These are phyloP conservation scores for Apistogramma diplotaenia DNA, from an alignment of 2,113 vertebrate species.

Conservation along the genomic window DNA sequence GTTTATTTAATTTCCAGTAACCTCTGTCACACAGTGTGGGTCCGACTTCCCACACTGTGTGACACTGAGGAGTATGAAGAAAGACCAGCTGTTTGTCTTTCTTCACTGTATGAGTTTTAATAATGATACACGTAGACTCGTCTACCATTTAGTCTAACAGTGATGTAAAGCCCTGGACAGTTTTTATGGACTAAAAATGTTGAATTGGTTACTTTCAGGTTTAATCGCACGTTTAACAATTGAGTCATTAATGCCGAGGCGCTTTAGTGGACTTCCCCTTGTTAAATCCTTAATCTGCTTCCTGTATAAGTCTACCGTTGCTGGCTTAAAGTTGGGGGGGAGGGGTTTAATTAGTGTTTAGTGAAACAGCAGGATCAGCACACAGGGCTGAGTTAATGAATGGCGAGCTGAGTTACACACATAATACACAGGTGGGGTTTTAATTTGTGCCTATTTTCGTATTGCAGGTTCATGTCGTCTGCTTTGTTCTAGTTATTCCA, in stretches of 20 bases:
- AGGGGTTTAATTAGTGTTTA: slow-evolving; percentile 63
- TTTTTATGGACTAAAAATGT: slow-evolving; percentile 17
- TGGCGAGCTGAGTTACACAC: slow-evolving; percentile 5
- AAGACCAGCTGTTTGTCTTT: not conserved
- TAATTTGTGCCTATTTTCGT: not conserved
- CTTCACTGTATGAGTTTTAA: not conserved
- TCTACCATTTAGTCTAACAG: not conserved
- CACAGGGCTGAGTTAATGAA: not conserved
- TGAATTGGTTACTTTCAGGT: slow-evolving; percentile 51
- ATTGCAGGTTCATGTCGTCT: not conserved
- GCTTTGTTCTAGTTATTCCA: not conserved
- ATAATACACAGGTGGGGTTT: not conserved
- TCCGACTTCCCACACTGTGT: not conserved
- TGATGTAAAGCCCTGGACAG: not conserved
- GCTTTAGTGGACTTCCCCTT: slow-evolving; percentile 55
- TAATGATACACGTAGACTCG: not conserved
- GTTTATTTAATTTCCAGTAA: not conserved
- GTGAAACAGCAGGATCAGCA: slow-evolving; percentile 50
- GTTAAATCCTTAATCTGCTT: slow-evolving; percentile 74
- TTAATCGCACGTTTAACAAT: slow-evolving; percentile 61
- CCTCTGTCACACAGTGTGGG: not conserved
- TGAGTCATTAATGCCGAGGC: slow-evolving; percentile 44
- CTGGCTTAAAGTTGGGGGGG: slow-evolving; percentile 52
- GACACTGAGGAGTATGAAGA: not conserved
- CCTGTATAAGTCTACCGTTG: slow-evolving; percentile 39